Percentiles rank a stretch among this genome's conserved stretches.
Evolutionary conservation across 1,140 invertebrate species (phyloP).

Genomic region (Pogonus chalceus): DNA sequence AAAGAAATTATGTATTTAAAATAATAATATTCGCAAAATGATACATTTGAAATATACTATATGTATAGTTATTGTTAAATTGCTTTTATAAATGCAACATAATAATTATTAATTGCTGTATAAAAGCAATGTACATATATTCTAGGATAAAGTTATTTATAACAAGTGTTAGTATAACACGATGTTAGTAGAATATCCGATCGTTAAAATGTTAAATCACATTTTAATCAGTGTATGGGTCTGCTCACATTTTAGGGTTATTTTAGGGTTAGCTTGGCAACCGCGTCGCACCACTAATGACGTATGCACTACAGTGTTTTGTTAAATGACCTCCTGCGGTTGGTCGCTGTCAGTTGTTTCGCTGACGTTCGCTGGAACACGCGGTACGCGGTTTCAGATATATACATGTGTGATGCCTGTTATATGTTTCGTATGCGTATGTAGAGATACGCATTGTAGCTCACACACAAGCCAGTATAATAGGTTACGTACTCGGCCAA

Average conservation of each 20-base stretch:
- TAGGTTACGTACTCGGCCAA: too few relatives aligned
- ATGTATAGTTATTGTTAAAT: too few relatives aligned
- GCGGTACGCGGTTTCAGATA: not conserved
- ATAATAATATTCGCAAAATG: too few relatives aligned
- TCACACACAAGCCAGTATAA: not conserved
- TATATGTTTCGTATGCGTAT: too few relatives aligned
- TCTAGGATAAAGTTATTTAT: not conserved
- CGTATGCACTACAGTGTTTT: slow-evolving; percentile 5
- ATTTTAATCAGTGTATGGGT: not conserved
- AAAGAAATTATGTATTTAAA: too few relatives aligned
- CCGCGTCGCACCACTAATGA: not conserved
- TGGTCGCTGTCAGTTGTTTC: slow-evolving; percentile 5
- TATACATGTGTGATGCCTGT: not conserved
- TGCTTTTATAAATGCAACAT: too few relatives aligned
- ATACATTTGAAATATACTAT: too few relatives aligned
- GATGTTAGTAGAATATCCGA: not conserved
- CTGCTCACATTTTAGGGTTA: not conserved
- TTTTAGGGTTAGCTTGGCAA: not conserved
- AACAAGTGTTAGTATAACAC: not conserved
- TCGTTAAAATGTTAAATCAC: not conserved
- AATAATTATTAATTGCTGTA: too few relatives aligned
- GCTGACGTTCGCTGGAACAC: not conserved
- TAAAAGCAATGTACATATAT: too few relatives aligned
- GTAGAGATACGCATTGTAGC: too few relatives aligned
- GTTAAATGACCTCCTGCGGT: slow-evolving; percentile 1